Evolutionary conservation across 2,888 invertebrate species (phyloP).

Genomic region (Griposia aprilina): DNA sequence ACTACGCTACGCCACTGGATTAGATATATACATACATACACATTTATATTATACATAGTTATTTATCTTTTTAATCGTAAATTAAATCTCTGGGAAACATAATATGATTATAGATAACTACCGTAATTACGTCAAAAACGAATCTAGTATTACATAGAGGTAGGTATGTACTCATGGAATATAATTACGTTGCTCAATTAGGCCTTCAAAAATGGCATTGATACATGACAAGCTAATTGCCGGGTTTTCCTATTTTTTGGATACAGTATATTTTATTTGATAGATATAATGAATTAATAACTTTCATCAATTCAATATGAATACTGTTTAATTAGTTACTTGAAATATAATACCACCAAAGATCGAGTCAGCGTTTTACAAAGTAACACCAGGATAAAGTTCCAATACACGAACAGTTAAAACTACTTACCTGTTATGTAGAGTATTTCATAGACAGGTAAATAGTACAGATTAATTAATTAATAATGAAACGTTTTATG

Average conservation of each 20-base stretch:
- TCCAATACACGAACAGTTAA: neutral
- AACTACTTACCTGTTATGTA: neutral
- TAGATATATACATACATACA: no score
- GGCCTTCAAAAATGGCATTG: conserved; percentile 27
- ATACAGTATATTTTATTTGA: neutral
- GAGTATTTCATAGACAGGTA: neutral
- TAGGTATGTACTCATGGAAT: neutral
- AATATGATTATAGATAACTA: conserved; percentile 24
- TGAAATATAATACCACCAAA: neutral
- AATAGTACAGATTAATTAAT: conserved; percentile 8
- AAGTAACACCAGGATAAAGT: neutral
- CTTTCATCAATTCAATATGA: neutral
- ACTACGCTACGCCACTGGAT: no score
- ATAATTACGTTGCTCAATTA: conserved; percentile 14
- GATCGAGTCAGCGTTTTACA: neutral
- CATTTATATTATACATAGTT: no score
- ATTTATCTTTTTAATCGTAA: conserved; percentile 8
- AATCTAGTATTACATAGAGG: conserved; percentile 7
- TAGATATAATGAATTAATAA: neutral
- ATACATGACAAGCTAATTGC: conserved; percentile 6
- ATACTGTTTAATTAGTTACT: neutral
- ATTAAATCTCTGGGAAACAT: conserved; percentile 16
- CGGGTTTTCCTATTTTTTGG: neutral
- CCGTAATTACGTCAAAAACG: conserved; percentile 18
- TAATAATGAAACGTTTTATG: conserved; percentile 17